A percentile compares a stretch with the other conserved stretches of the same genome.
phyloP scores from a whole-genome alignment of 2,113 vertebrate genomes.

The Zeus faber region DNA sequence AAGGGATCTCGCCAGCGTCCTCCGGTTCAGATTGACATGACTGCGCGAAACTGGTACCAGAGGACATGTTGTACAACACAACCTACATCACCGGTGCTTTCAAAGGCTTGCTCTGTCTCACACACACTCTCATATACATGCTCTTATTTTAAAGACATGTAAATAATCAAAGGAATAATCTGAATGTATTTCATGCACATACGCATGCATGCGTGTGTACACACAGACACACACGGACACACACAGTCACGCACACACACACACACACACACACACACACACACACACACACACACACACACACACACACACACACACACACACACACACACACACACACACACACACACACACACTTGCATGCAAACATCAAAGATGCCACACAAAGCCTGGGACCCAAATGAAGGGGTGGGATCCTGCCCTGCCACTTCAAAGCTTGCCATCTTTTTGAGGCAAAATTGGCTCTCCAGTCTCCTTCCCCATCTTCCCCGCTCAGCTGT shows the following conservation, averaged over 20 bases:
- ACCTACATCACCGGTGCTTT: too few relatives aligned
- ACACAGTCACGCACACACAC: background rate
- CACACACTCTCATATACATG: too few relatives aligned
- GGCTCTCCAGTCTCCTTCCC: slow-evolving; percentile 38
- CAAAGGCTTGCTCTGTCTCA: too few relatives aligned
- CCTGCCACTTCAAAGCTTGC: slow-evolving; percentile 62
- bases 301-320: background rate
- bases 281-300: slow-evolving; percentile 7
- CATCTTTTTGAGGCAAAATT: slow-evolving; percentile 64
- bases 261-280: slow-evolving; percentile 1
- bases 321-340: background rate
- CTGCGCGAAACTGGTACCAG: background rate
- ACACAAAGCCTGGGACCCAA: slow-evolving; percentile 57
- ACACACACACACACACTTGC: slow-evolving; percentile 10
- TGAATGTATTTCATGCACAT: too few relatives aligned
- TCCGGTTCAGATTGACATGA: background rate
- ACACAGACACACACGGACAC: background rate
- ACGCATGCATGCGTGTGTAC: background rate
- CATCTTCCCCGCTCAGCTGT: slow-evolving; percentile 36
- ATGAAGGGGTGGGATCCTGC: slow-evolving; percentile 51
- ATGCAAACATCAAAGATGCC: slow-evolving; percentile 57
- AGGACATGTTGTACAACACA: background rate
- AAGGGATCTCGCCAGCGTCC: background rate
- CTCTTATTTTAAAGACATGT: too few relatives aligned
- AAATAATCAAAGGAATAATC: too few relatives aligned